Evolutionary conservation across 92 coral and sea anemone genomes (phyloP).

Genomic region (Actinernus sp.): DNA sequence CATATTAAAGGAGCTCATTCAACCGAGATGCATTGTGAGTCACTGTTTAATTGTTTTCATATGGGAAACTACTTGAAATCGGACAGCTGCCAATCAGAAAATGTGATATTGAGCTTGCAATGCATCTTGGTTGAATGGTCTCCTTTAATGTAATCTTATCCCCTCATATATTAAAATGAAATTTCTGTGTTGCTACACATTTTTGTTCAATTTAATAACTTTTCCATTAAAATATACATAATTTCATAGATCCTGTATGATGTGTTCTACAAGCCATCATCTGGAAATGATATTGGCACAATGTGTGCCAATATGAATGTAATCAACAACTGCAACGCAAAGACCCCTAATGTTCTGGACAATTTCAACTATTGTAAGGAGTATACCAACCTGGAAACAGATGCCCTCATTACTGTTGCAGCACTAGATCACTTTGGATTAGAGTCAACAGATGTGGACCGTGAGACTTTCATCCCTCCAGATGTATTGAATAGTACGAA

Average conservation of each 20-base stretch:
- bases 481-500: constrained; percentile 9
- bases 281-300: constrained; percentile 36
- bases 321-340: constrained; percentile 44
- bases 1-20: too few relatives aligned
- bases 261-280: constrained; percentile 3
- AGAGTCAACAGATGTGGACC: constrained; percentile 9
- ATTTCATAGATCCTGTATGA: constrained; percentile 27
- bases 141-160: too few relatives aligned
- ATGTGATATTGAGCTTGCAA: too few relatives aligned
- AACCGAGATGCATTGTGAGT: too few relatives aligned
- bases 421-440: constrained; percentile 49
- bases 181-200: too few relatives aligned
- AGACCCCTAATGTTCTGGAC: constrained; percentile 63
- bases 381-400: constrained; percentile 60
- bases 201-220: not conserved
- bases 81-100: too few relatives aligned
- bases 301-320: constrained; percentile 74
- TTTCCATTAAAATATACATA: not conserved
- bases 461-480: constrained; percentile 44
- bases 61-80: too few relatives aligned
- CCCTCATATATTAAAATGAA: too few relatives aligned
- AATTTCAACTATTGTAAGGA: constrained; percentile 54
- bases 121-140: too few relatives aligned
- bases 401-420: constrained; percentile 50
- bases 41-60: too few relatives aligned